A percentile compares a stretch with the other conserved stretches of the same genome.
phyloP scores from a whole-genome alignment of 2,888 invertebrate species.

The Invenusta paracnida region DNA sequence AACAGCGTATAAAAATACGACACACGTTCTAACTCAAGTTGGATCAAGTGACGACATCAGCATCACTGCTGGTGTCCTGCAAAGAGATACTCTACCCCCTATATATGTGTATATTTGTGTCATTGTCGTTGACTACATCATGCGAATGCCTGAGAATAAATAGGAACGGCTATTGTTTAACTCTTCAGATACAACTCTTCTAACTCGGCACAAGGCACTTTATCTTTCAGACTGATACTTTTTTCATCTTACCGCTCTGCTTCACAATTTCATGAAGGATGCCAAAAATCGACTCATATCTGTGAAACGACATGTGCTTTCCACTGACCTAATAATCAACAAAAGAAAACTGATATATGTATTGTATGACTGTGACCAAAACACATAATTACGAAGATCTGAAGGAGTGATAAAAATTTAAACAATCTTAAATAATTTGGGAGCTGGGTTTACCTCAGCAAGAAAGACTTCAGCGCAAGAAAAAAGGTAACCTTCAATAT shows the following conservation, averaged over 20 bases:
- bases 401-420: neutral
- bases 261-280: neutral
- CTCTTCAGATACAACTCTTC: neutral
- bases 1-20: neutral
- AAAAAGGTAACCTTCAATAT: neutral
- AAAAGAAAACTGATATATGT: neutral
- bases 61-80: neutral
- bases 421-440: neutral
- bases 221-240: neutral
- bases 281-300: neutral
- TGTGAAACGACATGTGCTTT: neutral
- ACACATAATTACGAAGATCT: neutral
- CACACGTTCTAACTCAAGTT: no score
- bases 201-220: neutral
- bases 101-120: neutral
- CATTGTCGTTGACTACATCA: conserved; percentile 22
- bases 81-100: neutral
- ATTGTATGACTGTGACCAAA: neutral
- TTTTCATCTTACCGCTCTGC: neutral
- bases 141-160: neutral
- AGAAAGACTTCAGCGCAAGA: neutral
- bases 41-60: neutral
- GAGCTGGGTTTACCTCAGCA: neutral
- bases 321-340: neutral
- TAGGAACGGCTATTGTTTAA: neutral